These are phyloP conservation scores for Ptychodera flava DNA, from an alignment of 35 echinoderm and acorn worm species.

Conservation along the genomic window DNA sequence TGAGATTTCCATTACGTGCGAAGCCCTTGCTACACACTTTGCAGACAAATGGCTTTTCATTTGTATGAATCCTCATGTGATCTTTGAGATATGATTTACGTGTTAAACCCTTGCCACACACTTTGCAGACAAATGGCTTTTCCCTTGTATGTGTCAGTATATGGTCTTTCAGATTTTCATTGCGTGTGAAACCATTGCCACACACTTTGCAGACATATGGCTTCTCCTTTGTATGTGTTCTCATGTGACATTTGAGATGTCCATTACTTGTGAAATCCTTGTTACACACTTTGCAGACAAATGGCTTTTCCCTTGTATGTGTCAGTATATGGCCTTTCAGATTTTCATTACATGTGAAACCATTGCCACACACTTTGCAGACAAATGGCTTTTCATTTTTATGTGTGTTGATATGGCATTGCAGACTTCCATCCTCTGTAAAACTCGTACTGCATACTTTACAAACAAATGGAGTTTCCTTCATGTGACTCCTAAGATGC, in stretches of 20 bases:
- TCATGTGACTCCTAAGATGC: constrained; percentile 14
- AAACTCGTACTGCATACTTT: constrained; percentile 5
- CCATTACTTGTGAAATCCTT: constrained; percentile 29
- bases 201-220: constrained; percentile 52
- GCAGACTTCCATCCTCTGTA: neutral
- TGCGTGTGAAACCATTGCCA: constrained; percentile 23
- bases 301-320: constrained; percentile 63
- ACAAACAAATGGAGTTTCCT: constrained; percentile 10
- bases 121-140: constrained; percentile 28
- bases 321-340: constrained; percentile 32
- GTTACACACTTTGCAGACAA: constrained; percentile 41
- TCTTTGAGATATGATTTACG: constrained; percentile 3
- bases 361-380: constrained; percentile 36
- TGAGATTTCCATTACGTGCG: neutral
- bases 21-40: constrained; percentile 32
- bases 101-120: constrained; percentile 50
- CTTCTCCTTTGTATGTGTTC: constrained; percentile 43
- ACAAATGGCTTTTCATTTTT: constrained; percentile 24
- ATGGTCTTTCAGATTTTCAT: constrained; percentile 10
- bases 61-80: constrained; percentile 25
- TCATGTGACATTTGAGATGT: constrained; percentile 36
- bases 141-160: constrained; percentile 28
- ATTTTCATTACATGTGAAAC: constrained; percentile 36
- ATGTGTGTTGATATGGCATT: constrained; percentile 3
- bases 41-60: constrained; percentile 30